Evolutionary conservation across 2,113 vertebrate species (phyloP), one percentile per base, ranked within the genome.

Genomic region (Psophia crepitans): DNA sequence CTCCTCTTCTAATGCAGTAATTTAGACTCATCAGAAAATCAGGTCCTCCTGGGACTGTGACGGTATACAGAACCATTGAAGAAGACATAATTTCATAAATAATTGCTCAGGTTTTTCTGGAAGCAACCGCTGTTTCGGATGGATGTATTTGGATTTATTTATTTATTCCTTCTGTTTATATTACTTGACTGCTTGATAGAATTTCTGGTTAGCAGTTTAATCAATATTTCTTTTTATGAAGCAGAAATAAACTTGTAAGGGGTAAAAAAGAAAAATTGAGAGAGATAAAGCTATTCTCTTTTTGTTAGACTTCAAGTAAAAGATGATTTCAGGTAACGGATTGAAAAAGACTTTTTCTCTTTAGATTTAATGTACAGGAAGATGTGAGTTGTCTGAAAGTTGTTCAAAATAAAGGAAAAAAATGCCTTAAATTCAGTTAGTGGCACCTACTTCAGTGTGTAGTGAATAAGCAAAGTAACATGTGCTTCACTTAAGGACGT

Each of bases 1-100:
- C 95, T 96, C 70, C 58, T 87, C 70, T 89, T 76, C 71, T 91
- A 90, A 92, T 96, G 93, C 83, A 90, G 68, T 80, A 95, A 58
- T 94, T 97, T 95, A 90, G 75, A 74, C 63, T 96, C 39, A 91
- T 95, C 92, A 96, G 94, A 93, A 96, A 94, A 91, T 70, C 71
- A 48, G 22, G 60, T 84, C 90, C 90, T 96, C 63, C 48, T 6
- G 90, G 90, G 93, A 96, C 41, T 89, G n/a, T 84, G 81, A 68
- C 1, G 5, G 60, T 64, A 87, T 80, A 87, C 58, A 91, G 94
- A 97, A 94, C 93, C 97, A 97, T 70, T 96, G 97, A 97, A 97
- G 95, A 84, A 97, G 95, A 97, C 69, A 95, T 98, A 98, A 98
- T 98, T 98, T 98, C 97, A 98, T 98, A 97, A 98, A 98, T 98